A percentile compares a stretch with the other conserved stretches of the same genome.
Evolutionary conservation across 2,113 vertebrate genomes (phyloP).

Genomic region (Microcebus ravelobensis): DNA sequence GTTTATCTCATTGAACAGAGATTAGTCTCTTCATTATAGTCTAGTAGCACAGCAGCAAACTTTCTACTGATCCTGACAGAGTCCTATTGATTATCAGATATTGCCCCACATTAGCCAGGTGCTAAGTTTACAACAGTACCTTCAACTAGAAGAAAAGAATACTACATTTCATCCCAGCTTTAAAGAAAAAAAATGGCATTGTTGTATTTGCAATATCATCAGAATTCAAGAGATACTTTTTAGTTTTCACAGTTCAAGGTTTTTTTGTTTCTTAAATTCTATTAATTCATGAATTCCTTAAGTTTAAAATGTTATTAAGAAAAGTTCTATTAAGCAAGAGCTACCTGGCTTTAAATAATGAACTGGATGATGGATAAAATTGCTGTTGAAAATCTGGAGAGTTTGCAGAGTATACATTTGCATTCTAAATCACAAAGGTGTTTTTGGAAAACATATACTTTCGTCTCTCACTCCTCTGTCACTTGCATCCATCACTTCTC

Average conservation of each 20-base stretch:
- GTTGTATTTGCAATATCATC: neutral
- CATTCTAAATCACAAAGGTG: slow-evolving; percentile 64
- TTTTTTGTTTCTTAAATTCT: neutral
- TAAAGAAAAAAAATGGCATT: neutral
- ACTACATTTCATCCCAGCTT: neutral
- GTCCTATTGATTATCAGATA: neutral
- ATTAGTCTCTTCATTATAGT: neutral
- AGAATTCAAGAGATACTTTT: neutral
- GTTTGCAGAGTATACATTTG: slow-evolving; percentile 53
- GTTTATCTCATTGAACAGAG: neutral
- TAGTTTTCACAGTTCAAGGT: neutral
- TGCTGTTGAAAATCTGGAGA: neutral
- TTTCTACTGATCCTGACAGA: neutral
- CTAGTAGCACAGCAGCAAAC: neutral
- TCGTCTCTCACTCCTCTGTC: slow-evolving; percentile 71
- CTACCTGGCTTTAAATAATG: neutral
- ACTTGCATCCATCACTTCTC: slow-evolving; percentile 72
- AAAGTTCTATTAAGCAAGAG: neutral
- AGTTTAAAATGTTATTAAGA: neutral
- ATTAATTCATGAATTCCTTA: neutral
- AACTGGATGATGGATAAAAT: slow-evolving; percentile 22
- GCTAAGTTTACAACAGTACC: neutral
- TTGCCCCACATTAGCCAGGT: neutral
- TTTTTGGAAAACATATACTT: slow-evolving; percentile 65
- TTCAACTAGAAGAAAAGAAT: neutral